These are phyloP conservation scores for Etheostoma nigrum DNA, from an alignment of 2,797 vertebrate species.

Conservation along the genomic window DNA sequence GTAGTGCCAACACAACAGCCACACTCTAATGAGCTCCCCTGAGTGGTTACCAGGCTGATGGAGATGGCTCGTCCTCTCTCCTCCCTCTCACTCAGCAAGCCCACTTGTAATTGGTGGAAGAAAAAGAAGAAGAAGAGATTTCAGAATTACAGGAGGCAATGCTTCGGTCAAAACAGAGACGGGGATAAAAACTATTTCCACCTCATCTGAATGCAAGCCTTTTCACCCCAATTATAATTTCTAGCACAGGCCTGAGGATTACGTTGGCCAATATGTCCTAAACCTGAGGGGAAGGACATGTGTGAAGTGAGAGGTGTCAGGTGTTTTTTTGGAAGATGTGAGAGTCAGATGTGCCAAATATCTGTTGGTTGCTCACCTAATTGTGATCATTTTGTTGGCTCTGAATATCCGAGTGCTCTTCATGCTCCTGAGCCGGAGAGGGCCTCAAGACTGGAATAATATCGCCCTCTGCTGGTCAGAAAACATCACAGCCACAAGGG, in stretches of 20 bases:
- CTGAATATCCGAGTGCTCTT: conserved; percentile 16
- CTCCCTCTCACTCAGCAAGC: conserved; percentile 59
- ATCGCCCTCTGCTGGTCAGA: conserved; percentile 76
- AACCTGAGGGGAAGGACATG: conserved; percentile 43
- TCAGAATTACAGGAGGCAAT: conserved; percentile 61
- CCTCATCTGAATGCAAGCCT: conserved; percentile 37
- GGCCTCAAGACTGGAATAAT: conserved; percentile 47
- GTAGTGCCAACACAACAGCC: conserved; percentile 70
- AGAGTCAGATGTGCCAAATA: conserved; percentile 34
- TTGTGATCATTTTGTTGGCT: conserved; percentile 40
- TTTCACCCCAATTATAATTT: conserved; percentile 59
- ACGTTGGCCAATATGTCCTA: conserved; percentile 25
- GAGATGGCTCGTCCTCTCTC: conserved; percentile 59
- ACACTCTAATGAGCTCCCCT: conserved; percentile 79
- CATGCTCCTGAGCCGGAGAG: neutral
- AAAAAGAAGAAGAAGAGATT: conserved; percentile 54
- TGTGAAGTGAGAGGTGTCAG: conserved; percentile 36
- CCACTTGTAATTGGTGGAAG: conserved; percentile 70
- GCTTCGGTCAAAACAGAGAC: conserved; percentile 47
- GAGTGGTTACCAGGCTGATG: conserved; percentile 66
- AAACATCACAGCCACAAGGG: neutral
- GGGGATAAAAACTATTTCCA: conserved; percentile 8
- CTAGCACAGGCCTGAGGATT: conserved; percentile 26
- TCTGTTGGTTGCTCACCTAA: conserved; percentile 32
- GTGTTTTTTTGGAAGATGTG: conserved; percentile 26